Conservation (phyloP, 2,113 vertebrate species). For the Carassius auratus region DNA sequence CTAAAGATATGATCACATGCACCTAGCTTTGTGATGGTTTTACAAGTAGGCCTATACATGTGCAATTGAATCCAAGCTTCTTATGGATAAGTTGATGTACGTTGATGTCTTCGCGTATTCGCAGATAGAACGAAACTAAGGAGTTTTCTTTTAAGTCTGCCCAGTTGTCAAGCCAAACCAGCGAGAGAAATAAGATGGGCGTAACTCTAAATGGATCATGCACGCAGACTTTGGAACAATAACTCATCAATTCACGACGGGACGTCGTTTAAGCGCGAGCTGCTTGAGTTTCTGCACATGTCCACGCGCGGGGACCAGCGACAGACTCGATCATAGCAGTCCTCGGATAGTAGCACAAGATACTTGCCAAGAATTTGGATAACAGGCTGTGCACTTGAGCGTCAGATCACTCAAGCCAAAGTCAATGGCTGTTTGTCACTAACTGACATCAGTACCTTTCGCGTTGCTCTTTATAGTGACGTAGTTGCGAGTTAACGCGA, state of each 20-base stretch:
- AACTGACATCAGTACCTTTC: not conserved
- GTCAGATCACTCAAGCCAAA: not conserved
- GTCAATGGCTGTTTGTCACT: not conserved
- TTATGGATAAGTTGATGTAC: not conserved
- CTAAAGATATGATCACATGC: too few relatives aligned
- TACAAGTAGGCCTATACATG: too few relatives aligned
- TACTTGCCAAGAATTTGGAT: constrained; percentile 45
- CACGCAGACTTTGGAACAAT: constrained; percentile 67
- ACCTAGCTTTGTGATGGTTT: too few relatives aligned
- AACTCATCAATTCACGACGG: constrained; percentile 65
- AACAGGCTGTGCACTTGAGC: constrained; percentile 41
- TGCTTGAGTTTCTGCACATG: constrained; percentile 73
- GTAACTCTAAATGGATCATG: constrained; percentile 59
- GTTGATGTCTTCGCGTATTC: not conserved
- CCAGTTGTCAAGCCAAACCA: constrained; percentile 24
- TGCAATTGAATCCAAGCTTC: too few relatives aligned
- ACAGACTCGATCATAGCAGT: not conserved
- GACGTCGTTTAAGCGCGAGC: constrained; percentile 64
- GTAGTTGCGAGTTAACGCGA: not conserved
- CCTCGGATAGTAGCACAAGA: constrained; percentile 49
- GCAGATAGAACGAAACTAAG: not conserved
- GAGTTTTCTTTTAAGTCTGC: constrained; percentile 13
- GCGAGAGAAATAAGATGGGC: constrained; percentile 47
- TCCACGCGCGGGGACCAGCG: constrained; percentile 14
- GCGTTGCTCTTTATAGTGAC: not conserved